phyloP scores from a whole-genome alignment of 1,140 invertebrate genomes.

The Lordiphosa mommai region DNA sequence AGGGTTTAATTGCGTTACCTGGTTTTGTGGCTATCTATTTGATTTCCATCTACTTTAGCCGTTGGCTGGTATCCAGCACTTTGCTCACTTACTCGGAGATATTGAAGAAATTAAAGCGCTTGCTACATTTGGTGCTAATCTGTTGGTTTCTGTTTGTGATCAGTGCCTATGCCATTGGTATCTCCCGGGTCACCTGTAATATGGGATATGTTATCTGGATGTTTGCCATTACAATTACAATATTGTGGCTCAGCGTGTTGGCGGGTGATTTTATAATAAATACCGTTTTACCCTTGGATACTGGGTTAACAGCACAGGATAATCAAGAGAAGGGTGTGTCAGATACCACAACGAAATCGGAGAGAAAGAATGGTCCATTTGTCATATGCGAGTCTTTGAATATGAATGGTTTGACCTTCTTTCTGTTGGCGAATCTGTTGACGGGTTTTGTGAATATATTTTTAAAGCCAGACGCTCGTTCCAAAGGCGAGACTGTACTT shows the following conservation, averaged over 20 bases:
- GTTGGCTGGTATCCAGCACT: conserved; percentile 35
- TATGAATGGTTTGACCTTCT: conserved; percentile 52
- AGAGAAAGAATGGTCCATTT: neutral
- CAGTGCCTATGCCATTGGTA: conserved; percentile 27
- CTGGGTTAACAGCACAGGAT: neutral
- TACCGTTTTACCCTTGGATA: conserved; percentile 28
- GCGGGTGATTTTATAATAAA: conserved; percentile 41
- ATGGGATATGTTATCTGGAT: conserved; percentile 50
- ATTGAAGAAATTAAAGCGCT: conserved; percentile 14
- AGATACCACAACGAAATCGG: neutral
- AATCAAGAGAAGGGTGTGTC: conserved; percentile 30
- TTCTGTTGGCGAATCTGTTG: conserved; percentile 51
- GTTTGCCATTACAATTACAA: conserved; percentile 27
- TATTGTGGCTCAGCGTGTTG: conserved; percentile 27
- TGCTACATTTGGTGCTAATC: conserved; percentile 13
- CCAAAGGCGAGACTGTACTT: conserved; percentile 21
- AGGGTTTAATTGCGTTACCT: conserved; percentile 91
- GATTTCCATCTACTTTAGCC: conserved; percentile 83
- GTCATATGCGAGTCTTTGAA: conserved; percentile 54
- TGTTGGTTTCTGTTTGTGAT: conserved; percentile 22
- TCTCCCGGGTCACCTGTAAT: conserved; percentile 54
- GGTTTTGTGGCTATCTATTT: conserved; percentile 93
- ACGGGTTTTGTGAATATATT: conserved; percentile 67
- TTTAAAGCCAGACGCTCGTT: conserved; percentile 36
- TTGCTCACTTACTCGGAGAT: conserved; percentile 39